Conservation (phyloP, 2,888 invertebrate species). For the Ochlodes sylvanus region DNA sequence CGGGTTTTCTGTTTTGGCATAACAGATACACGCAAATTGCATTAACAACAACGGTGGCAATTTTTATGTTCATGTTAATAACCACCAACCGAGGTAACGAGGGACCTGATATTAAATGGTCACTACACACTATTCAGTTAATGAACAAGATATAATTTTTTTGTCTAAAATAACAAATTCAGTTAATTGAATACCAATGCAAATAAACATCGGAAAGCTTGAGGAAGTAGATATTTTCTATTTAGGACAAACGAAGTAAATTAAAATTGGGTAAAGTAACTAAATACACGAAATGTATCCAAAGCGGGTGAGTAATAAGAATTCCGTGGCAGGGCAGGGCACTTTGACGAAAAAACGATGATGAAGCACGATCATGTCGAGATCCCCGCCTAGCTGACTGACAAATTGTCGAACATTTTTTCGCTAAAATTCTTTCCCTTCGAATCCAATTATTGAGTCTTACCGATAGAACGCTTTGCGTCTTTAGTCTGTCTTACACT, state of each 20-base stretch:
- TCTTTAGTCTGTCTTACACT: conserved; percentile 53
- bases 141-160: no score
- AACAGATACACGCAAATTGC: not conserved
- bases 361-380: conserved; percentile 77
- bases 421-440: conserved; percentile 72
- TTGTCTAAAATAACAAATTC: no score
- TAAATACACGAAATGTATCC: conserved; percentile 70
- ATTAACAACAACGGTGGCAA: not conserved
- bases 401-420: conserved; percentile 78
- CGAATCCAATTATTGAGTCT: conserved; percentile 75
- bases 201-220: conserved; percentile 67
- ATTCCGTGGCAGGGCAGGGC: conserved; percentile 64
- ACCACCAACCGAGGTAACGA: no score
- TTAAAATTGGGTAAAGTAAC: conserved; percentile 74
- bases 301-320: conserved; percentile 70
- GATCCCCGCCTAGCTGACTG: conserved; percentile 70
- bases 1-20: conserved; percentile 5
- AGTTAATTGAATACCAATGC: conserved; percentile 47
- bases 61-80: not conserved
- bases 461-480: conserved; percentile 57
- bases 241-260: conserved; percentile 68
- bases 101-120: no score
- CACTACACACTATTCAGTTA: no score
- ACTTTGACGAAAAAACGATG: conserved; percentile 76
- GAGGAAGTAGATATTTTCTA: conserved; percentile 74